Conservation (phyloP, 1,140 invertebrate genomes). For the Apis laboriosa region DNA sequence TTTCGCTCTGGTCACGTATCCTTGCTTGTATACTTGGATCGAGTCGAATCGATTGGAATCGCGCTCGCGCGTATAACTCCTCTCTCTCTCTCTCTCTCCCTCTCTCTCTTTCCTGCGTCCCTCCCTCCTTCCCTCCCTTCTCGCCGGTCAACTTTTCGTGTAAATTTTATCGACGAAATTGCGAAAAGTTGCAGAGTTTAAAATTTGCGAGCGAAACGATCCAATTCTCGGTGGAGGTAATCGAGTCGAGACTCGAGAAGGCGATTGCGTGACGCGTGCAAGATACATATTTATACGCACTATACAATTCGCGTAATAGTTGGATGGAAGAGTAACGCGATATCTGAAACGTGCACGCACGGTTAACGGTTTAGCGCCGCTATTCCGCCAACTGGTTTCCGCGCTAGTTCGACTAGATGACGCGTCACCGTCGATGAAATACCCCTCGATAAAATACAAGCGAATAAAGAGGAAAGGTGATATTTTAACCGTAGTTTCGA, state of each 20-base stretch:
- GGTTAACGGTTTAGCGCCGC: slow-evolving; percentile 1
- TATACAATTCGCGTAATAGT: slow-evolving; percentile 12
- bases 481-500: not conserved
- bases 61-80: not conserved
- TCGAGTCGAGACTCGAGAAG: not conserved
- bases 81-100: too few relatives aligned
- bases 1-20: not conserved
- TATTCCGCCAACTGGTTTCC: not conserved
- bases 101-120: too few relatives aligned
- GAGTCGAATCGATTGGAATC: not conserved
- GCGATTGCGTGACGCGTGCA: not conserved
- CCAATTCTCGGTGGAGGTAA: not conserved
- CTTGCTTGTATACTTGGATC: not conserved
- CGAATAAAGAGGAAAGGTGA: not conserved
- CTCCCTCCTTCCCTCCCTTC: not conserved
- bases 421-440: not conserved
- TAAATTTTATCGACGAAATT: not conserved
- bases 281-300: slow-evolving; percentile 9
- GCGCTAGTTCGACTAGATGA: not conserved
- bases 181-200: not conserved
- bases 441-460: not conserved
- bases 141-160: not conserved
- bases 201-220: not conserved
- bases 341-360: not conserved
- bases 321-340: not conserved